Evolutionary conservation across 2,113 vertebrate species (phyloP).

Genomic region (Hydrochoerus hydrochaeris): DNA sequence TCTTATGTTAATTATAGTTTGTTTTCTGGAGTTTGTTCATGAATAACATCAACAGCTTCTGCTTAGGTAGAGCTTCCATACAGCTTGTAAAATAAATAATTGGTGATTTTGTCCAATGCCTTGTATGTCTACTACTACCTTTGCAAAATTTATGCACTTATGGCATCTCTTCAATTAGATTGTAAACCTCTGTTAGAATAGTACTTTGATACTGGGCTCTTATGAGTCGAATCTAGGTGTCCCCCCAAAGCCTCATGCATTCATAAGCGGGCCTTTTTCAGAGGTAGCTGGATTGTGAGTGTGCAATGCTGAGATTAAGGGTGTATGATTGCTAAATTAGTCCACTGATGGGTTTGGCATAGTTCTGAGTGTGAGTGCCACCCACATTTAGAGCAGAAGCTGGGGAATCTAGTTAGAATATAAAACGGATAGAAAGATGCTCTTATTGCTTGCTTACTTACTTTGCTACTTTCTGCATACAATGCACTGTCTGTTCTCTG

Average conservation of each 20-base stretch:
- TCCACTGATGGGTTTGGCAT: not conserved
- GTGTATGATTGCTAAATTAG: not conserved
- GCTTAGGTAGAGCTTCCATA: not conserved
- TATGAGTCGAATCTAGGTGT: not conserved
- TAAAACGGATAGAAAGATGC: not conserved
- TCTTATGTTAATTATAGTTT: not conserved
- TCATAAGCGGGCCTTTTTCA: not conserved
- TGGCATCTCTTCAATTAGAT: not conserved
- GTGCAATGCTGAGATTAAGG: not conserved
- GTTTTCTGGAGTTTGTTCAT: not conserved
- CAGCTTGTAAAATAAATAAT: not conserved
- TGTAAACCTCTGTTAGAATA: not conserved
- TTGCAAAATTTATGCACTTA: not conserved
- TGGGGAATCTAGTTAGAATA: not conserved
- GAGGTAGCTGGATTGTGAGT: not conserved
- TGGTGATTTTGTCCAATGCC: not conserved
- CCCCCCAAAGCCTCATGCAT: not conserved
- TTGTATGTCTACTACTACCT: not conserved
- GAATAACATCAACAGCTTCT: not conserved
- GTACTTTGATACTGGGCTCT: not conserved
- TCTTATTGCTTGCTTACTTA: not conserved
- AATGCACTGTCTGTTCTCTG: not conserved
- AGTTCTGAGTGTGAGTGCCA: not conserved
- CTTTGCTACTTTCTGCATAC: not conserved
- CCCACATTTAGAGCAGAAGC: not conserved